Percentiles rank a stretch among this genome's conserved stretches.
phyloP scores from a whole-genome alignment of 2,797 vertebrate species.

The Arremon brunneinucha region DNA sequence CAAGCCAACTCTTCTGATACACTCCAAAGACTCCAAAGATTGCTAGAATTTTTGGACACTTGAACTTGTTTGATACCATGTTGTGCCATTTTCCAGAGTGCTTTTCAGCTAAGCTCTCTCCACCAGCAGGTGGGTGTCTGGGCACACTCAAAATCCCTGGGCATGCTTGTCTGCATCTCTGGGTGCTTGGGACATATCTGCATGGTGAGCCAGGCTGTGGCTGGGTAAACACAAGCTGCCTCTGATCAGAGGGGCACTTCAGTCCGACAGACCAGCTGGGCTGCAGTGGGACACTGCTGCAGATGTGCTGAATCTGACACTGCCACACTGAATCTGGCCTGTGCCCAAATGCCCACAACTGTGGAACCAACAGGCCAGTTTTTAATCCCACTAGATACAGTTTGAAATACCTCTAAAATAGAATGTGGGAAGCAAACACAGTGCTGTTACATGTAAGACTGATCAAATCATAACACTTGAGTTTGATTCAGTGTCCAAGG shows the following conservation, averaged over 20 bases:
- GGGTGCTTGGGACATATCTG: neutral
- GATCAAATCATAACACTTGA: neutral
- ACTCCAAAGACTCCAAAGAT: neutral
- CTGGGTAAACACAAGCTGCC: neutral
- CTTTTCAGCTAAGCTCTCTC: neutral
- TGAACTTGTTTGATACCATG: neutral
- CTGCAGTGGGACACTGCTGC: neutral
- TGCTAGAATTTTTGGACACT: neutral
- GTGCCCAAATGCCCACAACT: neutral
- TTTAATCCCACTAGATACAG: neutral
- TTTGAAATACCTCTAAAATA: neutral
- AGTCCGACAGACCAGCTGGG: neutral
- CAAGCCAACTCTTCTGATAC: neutral
- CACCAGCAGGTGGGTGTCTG: neutral
- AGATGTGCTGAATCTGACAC: neutral
- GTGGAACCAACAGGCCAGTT: neutral
- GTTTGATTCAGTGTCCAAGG: neutral
- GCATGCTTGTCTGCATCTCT: neutral
- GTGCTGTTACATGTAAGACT: neutral
- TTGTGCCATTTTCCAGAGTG: neutral
- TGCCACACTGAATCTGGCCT: neutral
- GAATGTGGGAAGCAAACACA: neutral
- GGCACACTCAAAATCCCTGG: neutral
- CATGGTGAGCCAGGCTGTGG: neutral
- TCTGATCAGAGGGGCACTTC: neutral